Conservation (phyloP, 2,888 invertebrate genomes). For the Creontiades dilutus region DNA sequence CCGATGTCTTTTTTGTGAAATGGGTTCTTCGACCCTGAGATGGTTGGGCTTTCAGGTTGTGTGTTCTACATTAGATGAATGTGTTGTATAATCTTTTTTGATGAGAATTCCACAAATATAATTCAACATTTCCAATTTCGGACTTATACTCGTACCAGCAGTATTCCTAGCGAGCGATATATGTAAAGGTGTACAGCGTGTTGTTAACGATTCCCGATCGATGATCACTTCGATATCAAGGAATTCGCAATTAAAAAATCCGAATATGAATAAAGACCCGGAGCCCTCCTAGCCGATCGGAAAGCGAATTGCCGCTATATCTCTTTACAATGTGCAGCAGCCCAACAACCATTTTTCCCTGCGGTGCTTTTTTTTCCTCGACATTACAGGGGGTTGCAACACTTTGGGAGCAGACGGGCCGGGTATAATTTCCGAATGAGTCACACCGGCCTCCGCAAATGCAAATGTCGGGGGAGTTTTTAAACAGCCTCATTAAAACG, state of each 20-base stretch:
- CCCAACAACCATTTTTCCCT: neutral
- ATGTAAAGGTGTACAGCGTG: too few relatives aligned
- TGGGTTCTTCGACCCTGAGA: too few relatives aligned
- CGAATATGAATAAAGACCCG: neutral
- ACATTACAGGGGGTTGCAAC: constrained; percentile 1
- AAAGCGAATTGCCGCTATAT: neutral
- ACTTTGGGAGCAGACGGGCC: constrained; percentile 15
- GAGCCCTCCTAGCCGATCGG: neutral
- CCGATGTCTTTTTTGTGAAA: too few relatives aligned
- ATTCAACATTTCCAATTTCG: too few relatives aligned
- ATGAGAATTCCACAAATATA: too few relatives aligned
- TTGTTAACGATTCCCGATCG: too few relatives aligned
- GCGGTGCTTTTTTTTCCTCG: neutral
- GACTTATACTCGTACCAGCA: too few relatives aligned
- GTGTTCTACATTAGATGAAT: too few relatives aligned
- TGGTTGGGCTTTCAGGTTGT: too few relatives aligned
- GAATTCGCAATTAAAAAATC: neutral
- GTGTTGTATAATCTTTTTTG: too few relatives aligned
- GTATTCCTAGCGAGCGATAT: too few relatives aligned
- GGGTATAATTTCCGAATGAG: constrained; percentile 32
- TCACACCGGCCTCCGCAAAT: constrained; percentile 22
- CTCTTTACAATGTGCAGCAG: neutral
- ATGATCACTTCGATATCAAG: too few relatives aligned
- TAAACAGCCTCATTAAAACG: constrained; percentile 30
- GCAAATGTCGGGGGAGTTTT: constrained; percentile 31